These are phyloP conservation scores for Adelphocoris suturalis DNA, from an alignment of 2,888 invertebrate species.

Conservation along the genomic window DNA sequence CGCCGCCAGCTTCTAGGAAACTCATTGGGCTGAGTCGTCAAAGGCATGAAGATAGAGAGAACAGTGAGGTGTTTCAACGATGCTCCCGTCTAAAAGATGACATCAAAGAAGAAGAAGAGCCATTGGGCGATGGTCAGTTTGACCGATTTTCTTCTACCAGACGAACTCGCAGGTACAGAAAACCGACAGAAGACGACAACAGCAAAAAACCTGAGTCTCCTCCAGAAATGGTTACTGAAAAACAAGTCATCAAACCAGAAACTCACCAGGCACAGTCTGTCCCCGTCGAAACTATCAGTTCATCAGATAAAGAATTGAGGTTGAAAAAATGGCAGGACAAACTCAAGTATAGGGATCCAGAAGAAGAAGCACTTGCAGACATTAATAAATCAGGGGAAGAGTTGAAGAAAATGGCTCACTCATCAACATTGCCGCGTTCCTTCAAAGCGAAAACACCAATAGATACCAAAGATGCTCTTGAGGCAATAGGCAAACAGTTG, in stretches of 20 bases:
- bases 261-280: slow-evolving; percentile 81
- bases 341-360: slow-evolving; percentile 80
- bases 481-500: slow-evolving; percentile 83
- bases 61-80: slow-evolving; percentile 78
- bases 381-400: slow-evolving; percentile 79
- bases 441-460: slow-evolving; percentile 84
- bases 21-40: slow-evolving; percentile 77
- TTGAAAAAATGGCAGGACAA: slow-evolving; percentile 86
- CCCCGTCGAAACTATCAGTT: slow-evolving; percentile 79
- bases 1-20: slow-evolving; percentile 88
- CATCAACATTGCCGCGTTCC: slow-evolving; percentile 78
- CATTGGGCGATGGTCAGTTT: slow-evolving; percentile 88
- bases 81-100: slow-evolving; percentile 72
- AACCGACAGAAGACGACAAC: slow-evolving; percentile 78
- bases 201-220: slow-evolving; percentile 74
- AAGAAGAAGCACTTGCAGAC: slow-evolving; percentile 78
- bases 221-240: slow-evolving; percentile 80
- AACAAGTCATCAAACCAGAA: slow-evolving; percentile 81
- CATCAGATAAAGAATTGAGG: slow-evolving; percentile 81
- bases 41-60: slow-evolving; percentile 41
- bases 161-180: slow-evolving; percentile 89
- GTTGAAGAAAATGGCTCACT: slow-evolving; percentile 79
- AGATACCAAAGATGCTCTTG: slow-evolving; percentile 85
- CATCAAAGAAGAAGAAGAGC: slow-evolving; percentile 79
- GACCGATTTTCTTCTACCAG: slow-evolving; percentile 91